Evolutionary conservation across 2,888 invertebrate genomes (phyloP).

Genomic region (Clusia tigrina): DNA sequence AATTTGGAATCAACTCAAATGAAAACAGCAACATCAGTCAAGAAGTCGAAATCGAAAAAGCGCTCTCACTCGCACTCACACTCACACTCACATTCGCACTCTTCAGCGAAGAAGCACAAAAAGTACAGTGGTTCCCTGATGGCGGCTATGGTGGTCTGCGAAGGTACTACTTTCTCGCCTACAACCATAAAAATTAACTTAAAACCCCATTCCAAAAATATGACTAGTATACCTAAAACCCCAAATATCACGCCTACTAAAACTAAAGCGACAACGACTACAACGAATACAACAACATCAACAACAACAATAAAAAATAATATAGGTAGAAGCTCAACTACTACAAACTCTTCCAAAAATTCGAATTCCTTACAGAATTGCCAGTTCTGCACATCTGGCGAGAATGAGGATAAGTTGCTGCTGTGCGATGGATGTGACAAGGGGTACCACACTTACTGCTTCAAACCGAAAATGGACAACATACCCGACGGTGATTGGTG

Average conservation of each 20-base stretch:
- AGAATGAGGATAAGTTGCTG: conserved; percentile 93
- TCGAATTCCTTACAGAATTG: conserved; percentile 79
- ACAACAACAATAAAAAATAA: conserved; percentile 40
- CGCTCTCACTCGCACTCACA: neutral
- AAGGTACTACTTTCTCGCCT: conserved; percentile 18
- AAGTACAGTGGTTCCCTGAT: neutral
- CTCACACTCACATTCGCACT: too few species aligned
- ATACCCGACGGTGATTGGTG: conserved; percentile 98
- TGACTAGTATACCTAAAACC: conserved; percentile 28
- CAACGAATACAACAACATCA: conserved; percentile 40
- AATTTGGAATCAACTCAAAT: conserved; percentile 17
- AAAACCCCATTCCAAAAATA: conserved; percentile 44
- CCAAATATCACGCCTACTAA: conserved; percentile 29
- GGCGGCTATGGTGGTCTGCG: conserved; percentile 12
- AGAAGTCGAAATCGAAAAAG: conserved; percentile 19
- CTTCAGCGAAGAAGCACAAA: neutral
- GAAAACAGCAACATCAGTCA: neutral
- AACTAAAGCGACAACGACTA: conserved; percentile 36
- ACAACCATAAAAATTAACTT: conserved; percentile 55
- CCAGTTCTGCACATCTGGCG: conserved; percentile 95
- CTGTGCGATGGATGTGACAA: conserved; percentile 98
- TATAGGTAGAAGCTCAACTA: conserved; percentile 44
- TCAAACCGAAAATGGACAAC: conserved; percentile 94
- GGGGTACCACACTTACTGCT: conserved; percentile 98
- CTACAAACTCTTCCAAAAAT: conserved; percentile 59